These are phyloP conservation scores for Harlomillsia oculata DNA, from an alignment of 1,140 invertebrate genomes.

Conservation along the genomic window DNA sequence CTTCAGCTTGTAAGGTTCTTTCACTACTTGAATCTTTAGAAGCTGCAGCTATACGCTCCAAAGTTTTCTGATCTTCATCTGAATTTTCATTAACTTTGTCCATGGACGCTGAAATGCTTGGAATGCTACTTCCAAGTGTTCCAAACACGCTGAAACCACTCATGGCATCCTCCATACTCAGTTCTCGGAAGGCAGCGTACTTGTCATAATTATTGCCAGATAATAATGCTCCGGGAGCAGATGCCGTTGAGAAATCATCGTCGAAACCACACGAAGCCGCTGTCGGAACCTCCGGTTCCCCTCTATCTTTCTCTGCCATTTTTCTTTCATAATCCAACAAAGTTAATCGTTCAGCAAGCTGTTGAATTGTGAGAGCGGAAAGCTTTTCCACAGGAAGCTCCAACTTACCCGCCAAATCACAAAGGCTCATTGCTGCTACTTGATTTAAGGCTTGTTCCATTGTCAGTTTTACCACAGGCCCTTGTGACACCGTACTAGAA, in stretches of 20 bases:
- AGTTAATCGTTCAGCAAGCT: slow-evolving; percentile 68
- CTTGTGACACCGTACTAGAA: no score
- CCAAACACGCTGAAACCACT: slow-evolving; percentile 30
- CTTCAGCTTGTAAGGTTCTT: slow-evolving; percentile 31
- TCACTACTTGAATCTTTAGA: slow-evolving; percentile 30
- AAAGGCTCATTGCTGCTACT: slow-evolving; percentile 65
- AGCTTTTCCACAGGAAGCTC: slow-evolving; percentile 62
- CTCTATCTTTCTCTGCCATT: slow-evolving; percentile 15
- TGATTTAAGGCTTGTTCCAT: slow-evolving; percentile 56
- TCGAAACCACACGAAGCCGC: slow-evolving; percentile 42
- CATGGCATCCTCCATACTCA: slow-evolving; percentile 40
- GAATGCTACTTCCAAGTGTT: not conserved
- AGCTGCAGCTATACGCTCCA: slow-evolving; percentile 16
- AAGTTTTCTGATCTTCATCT: slow-evolving; percentile 18
- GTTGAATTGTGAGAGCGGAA: slow-evolving; percentile 72
- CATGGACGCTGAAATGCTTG: not conserved
- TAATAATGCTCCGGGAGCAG: slow-evolving; percentile 22
- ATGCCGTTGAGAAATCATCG: slow-evolving; percentile 28
- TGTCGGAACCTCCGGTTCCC: slow-evolving; percentile 48
- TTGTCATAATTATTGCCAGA: slow-evolving; percentile 47
- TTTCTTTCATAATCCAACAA: slow-evolving; percentile 22
- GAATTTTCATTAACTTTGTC: slow-evolving; percentile 6
- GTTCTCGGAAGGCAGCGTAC: slow-evolving; percentile 74
- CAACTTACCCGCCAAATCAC: slow-evolving; percentile 62
- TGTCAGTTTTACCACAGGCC: slow-evolving; percentile 16